Evolutionary conservation across 2,113 vertebrate species (phyloP).

Genomic region (Hippocampus zosterae): DNA sequence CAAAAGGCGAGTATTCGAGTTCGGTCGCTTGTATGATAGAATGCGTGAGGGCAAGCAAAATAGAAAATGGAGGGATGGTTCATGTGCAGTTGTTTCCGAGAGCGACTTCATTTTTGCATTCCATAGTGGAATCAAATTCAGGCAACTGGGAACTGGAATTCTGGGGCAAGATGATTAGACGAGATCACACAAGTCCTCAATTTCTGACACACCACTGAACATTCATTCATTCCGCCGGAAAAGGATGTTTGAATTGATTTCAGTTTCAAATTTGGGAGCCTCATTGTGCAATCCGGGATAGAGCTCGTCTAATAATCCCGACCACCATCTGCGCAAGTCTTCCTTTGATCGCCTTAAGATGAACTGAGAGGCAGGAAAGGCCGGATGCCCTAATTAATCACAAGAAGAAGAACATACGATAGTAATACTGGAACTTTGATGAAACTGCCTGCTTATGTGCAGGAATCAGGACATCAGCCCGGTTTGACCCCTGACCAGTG

Average conservation of each 20-base stretch:
- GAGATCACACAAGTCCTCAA: neutral
- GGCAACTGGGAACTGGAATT: neutral
- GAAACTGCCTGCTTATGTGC: slow-evolving; percentile 24
- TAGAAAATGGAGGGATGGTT: too few relatives aligned
- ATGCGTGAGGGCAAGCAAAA: too few relatives aligned
- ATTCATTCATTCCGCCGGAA: neutral
- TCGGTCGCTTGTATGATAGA: too few relatives aligned
- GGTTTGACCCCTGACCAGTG: slow-evolving; percentile 26
- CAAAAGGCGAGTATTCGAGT: too few relatives aligned
- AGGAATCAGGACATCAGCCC: slow-evolving; percentile 22
- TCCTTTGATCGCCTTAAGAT: slow-evolving; percentile 51
- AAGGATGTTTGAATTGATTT: neutral
- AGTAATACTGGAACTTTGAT: slow-evolving; percentile 38
- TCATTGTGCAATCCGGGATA: slow-evolving; percentile 69
- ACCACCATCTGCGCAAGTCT: slow-evolving; percentile 17
- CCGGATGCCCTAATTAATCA: slow-evolving; percentile 31
- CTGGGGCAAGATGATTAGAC: neutral
- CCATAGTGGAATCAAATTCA: neutral
- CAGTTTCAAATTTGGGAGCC: neutral
- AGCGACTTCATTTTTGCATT: neutral
- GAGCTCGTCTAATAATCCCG: slow-evolving; percentile 21
- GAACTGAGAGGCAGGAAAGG: slow-evolving; percentile 24
- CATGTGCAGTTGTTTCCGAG: too few relatives aligned
- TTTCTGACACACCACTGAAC: neutral
- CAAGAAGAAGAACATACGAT: slow-evolving; percentile 26